A percentile compares a stretch with the other conserved stretches of the same genome.
Conservation (phyloP, 2,888 invertebrate genomes). For the Agonopterix heracliana region DNA sequence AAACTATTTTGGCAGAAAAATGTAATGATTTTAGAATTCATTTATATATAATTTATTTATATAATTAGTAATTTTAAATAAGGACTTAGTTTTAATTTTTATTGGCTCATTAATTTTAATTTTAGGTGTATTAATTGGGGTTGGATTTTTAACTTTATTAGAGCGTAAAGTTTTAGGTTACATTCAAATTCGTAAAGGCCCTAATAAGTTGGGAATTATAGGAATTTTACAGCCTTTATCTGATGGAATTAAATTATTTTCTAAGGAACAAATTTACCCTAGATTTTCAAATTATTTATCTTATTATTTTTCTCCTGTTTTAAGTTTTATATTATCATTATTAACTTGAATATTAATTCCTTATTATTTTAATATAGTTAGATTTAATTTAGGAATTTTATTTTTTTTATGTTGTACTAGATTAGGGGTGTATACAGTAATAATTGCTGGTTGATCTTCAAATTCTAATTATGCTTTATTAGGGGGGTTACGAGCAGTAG, state of each 20-base stretch:
- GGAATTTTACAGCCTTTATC: conserved; percentile 82
- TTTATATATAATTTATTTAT: conserved; percentile 67
- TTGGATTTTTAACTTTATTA: conserved; percentile 83
- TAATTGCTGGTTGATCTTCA: conserved; percentile 81
- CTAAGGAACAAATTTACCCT: conserved; percentile 78
- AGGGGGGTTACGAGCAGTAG: conserved; percentile 80
- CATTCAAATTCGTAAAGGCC: conserved; percentile 84
- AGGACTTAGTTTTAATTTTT: conserved; percentile 56
- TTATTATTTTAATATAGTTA: conserved; percentile 69
- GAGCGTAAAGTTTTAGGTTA: conserved; percentile 83
- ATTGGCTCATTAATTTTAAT: conserved; percentile 70
- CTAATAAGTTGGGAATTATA: conserved; percentile 80
- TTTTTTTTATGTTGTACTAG: conserved; percentile 81
- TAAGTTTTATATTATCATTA: conserved; percentile 77
- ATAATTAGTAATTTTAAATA: conserved; percentile 73
- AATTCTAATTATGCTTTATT: conserved; percentile 85
- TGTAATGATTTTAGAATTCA: conserved; percentile 84
- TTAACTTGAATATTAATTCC: conserved; percentile 77
- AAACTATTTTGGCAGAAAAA: conserved; percentile 80
- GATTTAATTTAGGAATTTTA: conserved; percentile 77
- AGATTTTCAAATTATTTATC: conserved; percentile 75
- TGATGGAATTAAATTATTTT: conserved; percentile 84
- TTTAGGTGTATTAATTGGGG: conserved; percentile 78
- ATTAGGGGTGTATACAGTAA: conserved; percentile 78
- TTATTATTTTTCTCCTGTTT: conserved; percentile 77